Evolutionary conservation across 23 tunicate genomes (phyloP).

Genomic region (Clavelina lepadiformis): DNA sequence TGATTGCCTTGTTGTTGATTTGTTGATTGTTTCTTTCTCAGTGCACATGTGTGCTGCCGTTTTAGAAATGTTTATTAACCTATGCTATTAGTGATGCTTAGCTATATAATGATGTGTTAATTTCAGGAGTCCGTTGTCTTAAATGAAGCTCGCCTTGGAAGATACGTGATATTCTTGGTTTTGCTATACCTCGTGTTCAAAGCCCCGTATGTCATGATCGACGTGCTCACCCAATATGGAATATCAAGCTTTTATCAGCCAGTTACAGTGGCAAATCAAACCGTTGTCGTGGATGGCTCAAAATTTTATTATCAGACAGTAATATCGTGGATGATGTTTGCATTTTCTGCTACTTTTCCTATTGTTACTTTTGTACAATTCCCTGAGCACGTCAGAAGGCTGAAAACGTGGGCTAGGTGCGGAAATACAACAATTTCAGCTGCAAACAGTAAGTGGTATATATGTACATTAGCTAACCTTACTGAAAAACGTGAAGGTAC

Average conservation of each 20-base stretch:
- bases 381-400: slow-evolving; percentile 33
- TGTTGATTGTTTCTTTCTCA: too few species aligned
- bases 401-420: slow-evolving; percentile 22
- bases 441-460: slow-evolving; percentile 21
- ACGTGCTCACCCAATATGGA: slow-evolving; percentile 39
- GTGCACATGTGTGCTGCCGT: too few species aligned
- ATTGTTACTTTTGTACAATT: slow-evolving; percentile 53
- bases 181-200: slow-evolving; percentile 51
- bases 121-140: slow-evolving; percentile 49
- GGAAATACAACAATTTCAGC: slow-evolving; percentile 14
- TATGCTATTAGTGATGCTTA: too few species aligned
- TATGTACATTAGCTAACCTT: too few species aligned
- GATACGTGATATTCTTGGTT: slow-evolving; percentile 47
- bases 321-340: slow-evolving; percentile 76
- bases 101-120: too few species aligned
- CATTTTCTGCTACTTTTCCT: slow-evolving; percentile 68
- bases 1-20: too few species aligned
- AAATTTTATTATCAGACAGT: slow-evolving; percentile 68
- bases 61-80: too few species aligned
- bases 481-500: too few species aligned
- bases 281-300: slow-evolving; percentile 10
- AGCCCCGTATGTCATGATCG: slow-evolving; percentile 55
- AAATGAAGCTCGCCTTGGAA: slow-evolving; percentile 39
- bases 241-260: slow-evolving; percentile 17
- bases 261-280: not conserved